Conservation (phyloP, 2,797 vertebrate genomes). For the Calcarius lapponicus region DNA sequence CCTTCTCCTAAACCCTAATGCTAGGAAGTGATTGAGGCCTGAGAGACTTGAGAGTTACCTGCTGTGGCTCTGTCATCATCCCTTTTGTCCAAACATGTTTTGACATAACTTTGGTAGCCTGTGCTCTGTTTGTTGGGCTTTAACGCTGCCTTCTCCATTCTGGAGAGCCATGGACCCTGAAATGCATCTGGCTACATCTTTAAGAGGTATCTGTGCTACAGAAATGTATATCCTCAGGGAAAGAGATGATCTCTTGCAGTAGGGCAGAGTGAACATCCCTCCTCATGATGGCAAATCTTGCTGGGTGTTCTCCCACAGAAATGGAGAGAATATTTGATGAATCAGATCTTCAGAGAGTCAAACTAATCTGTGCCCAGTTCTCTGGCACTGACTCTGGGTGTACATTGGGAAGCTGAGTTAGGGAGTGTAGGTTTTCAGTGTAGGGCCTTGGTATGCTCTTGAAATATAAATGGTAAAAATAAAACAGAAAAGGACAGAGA, state of each 20-base stretch:
- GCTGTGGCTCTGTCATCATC: background rate
- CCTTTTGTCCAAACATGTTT: background rate
- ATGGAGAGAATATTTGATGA: background rate
- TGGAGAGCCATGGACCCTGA: background rate
- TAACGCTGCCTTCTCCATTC: background rate
- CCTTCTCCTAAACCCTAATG: background rate
- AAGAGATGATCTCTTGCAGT: background rate
- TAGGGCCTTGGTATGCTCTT: background rate
- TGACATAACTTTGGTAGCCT: background rate
- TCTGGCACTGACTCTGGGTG: background rate
- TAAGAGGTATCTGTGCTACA: background rate
- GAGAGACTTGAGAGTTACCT: background rate
- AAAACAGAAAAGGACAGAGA: background rate
- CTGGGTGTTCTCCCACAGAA: background rate
- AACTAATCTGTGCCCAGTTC: background rate
- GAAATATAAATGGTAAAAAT: background rate
- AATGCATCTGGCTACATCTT: background rate
- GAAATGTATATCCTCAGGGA: background rate
- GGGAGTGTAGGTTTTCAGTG: background rate
- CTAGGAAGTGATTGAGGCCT: background rate
- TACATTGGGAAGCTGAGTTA: background rate
- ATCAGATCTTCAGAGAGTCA: background rate
- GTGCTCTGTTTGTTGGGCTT: background rate
- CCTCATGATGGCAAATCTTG: background rate
- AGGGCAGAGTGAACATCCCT: background rate